Evolutionary conservation across 1,140 invertebrate species (phyloP).

Genomic region (Thaumetopoea pityocampa): DNA sequence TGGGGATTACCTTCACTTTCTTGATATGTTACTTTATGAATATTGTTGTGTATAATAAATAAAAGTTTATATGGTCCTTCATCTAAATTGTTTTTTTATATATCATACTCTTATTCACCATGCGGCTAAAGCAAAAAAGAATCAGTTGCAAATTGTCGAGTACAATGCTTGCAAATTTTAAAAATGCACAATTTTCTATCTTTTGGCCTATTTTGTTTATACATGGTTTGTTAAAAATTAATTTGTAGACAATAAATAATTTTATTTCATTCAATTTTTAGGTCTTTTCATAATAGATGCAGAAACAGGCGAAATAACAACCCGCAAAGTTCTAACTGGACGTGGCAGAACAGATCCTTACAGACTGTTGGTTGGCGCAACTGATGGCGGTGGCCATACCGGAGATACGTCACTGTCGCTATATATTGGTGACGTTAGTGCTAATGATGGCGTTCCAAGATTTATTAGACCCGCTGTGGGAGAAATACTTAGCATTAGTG

Average conservation of each 20-base stretch:
- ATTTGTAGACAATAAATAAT: background rate
- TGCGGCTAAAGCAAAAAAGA: too few relatives aligned
- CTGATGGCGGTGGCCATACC: constrained; percentile 82
- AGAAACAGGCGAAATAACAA: constrained; percentile 82
- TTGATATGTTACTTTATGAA: too few relatives aligned
- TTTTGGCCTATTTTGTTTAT: too few relatives aligned
- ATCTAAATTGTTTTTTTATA: too few relatives aligned
- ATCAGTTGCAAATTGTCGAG: too few relatives aligned
- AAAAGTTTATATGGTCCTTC: too few relatives aligned
- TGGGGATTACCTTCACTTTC: too few relatives aligned
- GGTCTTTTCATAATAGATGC: constrained; percentile 82
- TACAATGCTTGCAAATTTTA: too few relatives aligned
- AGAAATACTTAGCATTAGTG: constrained; percentile 83
- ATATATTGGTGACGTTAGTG: constrained; percentile 88
- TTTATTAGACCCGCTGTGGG: constrained; percentile 84
- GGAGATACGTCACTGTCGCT: constrained; percentile 80
- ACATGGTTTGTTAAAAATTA: constrained; percentile 3
- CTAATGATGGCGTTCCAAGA: constrained; percentile 88
- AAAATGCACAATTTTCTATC: too few relatives aligned
- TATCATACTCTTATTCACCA: too few relatives aligned
- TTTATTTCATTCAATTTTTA: constrained; percentile 27
- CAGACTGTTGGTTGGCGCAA: constrained; percentile 80
- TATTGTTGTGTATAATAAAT: too few relatives aligned
- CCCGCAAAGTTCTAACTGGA: constrained; percentile 81
- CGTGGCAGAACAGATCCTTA: constrained; percentile 87